Evolutionary conservation across 2,888 invertebrate genomes (phyloP), one percentile per base, ranked within the genome.

Genomic region (Drosophila lacicola): DNA sequence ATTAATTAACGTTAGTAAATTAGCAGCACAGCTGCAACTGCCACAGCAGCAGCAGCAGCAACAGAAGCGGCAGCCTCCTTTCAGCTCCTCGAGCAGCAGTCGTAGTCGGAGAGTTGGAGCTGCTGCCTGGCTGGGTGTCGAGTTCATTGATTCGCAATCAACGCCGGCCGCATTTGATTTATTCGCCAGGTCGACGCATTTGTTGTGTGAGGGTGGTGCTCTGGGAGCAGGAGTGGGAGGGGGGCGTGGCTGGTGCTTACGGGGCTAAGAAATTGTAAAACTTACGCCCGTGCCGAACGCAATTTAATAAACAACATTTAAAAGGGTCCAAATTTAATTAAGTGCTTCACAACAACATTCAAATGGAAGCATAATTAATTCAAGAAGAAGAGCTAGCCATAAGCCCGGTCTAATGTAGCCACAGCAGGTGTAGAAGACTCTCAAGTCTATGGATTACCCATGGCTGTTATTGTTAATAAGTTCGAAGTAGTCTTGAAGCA

Each of bases 1-100:
- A 85, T 87, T 84, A 84, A 84, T 84, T 88, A 84, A 80, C 85
- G 85, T 74, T 78, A 82, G 82, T 84, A 85, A 84, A 84, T 84
- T 87, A 84, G 84, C 80, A 70, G 74, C 78, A 49, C 66, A 74
- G 74, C 80, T 77, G 69, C 80, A 76, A 14, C 64, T 77, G 71
- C 75, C 75, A 74, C 62, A 55, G 65, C 54, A 42, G 17, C 44
- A 29, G 21, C 63, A 29, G 21, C 63, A n/a, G 47, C 44, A 29
- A 17, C 63, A n/a, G 3, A 25, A 11, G 9, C 5, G 14, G 42
- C 33, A 14, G 47, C 6, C 13, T 8, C 14, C 25, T 10, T 34
- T 8, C 34, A 34, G 34, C 34, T 13, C 13, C 36, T 13, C 13
- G 36, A 11, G 34, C 11, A 2, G 34, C 10, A 25, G 25, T 25